Evolutionary conservation across 2,888 invertebrate genomes (phyloP), one percentile per base, ranked within the genome.

Genomic region (Athalia cordata): DNA sequence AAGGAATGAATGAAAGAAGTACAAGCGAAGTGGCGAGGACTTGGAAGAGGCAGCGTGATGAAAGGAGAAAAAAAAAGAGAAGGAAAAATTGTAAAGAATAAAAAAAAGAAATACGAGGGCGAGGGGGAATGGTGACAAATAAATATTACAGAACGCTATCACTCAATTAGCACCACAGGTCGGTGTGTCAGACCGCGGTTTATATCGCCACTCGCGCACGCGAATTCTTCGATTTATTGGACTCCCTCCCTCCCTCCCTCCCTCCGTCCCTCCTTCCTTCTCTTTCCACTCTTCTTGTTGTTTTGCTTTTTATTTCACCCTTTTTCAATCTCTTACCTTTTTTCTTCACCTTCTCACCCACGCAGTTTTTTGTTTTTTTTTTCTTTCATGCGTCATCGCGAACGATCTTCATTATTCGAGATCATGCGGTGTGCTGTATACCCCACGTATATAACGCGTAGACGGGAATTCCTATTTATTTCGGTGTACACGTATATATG

Each of bases 151-250:
- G 76, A 80, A 79, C 80, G 82, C 83, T 86, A 87, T 86, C 86
- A 84, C 83, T 87, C 86, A 87, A 87, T 87, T 87, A 87, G 85
- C 83, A 82, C 81, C 70, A 59, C 45, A 52, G 6, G 7, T 52
- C 67, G 50, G 52, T 67, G 52, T 49, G 67, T 50, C 45, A 67
- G 67, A 5, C 67, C 50, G 13, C 5, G 29, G 45, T 67, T 29
- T 4, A 4, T 43, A 15, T 7, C 52, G 9, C 52, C n/a, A 7
- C 52, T 59, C 59, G 8, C 50, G 59, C 70, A 57, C 70, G 70
- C 70, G 70, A 72, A 59, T 59, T 47, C n/a, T 47, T 72, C 59
- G 70, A 72, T 72, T 72, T 72, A 72, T 57, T 59, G 43, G 70
- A 57, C n/a, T 45, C 55, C 8, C 11, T 6, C 45, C 13, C 11